Evolutionary conservation across 2,797 vertebrate species (phyloP).

Genomic region (Mionectes olivaceus): DNA sequence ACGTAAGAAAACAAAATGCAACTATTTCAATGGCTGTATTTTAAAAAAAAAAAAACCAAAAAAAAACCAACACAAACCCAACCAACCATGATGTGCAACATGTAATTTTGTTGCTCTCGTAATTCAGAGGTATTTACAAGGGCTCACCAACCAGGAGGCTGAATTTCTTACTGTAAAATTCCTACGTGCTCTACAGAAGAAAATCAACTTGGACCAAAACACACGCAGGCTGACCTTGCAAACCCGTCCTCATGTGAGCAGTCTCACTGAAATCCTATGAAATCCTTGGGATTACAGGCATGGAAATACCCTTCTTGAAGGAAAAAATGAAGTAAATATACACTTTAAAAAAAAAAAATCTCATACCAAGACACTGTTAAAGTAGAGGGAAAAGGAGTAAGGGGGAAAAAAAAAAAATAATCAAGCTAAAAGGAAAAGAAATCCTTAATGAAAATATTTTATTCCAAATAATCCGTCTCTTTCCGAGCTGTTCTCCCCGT

Average conservation of each 20-base stretch:
- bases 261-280: neutral
- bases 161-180: neutral
- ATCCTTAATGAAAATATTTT: neutral
- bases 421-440: neutral
- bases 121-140: conserved; percentile 1
- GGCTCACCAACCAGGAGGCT: neutral
- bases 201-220: neutral
- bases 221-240: neutral
- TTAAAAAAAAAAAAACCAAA: neutral
- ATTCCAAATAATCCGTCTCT: neutral
- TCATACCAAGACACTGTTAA: neutral
- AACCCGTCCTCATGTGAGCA: neutral
- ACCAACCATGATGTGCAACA: accelerated
- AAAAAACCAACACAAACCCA: neutral
- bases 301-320: neutral
- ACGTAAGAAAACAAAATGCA: neutral
- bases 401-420: neutral
- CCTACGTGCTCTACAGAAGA: neutral
- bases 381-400: neutral
- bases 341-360: neutral
- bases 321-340: neutral
- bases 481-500: neutral
- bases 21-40: neutral
- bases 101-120: neutral
- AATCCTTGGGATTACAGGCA: neutral